These are phyloP conservation scores for Manduca sexta DNA, from an alignment of 1,140 invertebrate genomes.

Conservation along the genomic window DNA sequence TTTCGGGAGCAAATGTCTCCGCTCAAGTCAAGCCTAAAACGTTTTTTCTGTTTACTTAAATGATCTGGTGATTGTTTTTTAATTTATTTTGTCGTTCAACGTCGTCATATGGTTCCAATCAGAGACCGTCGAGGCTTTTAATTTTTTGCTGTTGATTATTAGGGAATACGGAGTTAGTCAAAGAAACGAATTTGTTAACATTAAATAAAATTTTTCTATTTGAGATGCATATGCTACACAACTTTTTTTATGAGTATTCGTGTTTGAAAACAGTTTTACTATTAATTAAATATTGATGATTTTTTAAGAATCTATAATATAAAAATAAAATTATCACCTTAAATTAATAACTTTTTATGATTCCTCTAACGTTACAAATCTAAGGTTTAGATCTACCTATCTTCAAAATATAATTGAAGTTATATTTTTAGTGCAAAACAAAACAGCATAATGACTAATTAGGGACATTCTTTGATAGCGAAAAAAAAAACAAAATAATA, in stretches of 20 bases:
- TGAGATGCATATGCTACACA: too few relatives aligned
- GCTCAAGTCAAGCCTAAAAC: constrained; percentile 46
- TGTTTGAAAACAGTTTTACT: too few relatives aligned
- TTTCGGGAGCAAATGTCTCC: constrained; percentile 64
- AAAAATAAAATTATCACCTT: too few relatives aligned
- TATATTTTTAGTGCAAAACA: too few relatives aligned
- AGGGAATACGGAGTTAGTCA: constrained; percentile 9
- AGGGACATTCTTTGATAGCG: background rate
- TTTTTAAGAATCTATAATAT: too few relatives aligned
- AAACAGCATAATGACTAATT: too few relatives aligned
- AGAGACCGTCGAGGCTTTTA: constrained; percentile 46
- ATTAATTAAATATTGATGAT: too few relatives aligned
- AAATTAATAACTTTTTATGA: too few relatives aligned
- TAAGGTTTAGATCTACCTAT: too few relatives aligned
- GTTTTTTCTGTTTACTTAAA: constrained; percentile 66
- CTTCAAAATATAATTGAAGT: background rate
- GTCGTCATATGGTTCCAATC: constrained; percentile 68
- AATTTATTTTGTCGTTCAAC: constrained; percentile 60
- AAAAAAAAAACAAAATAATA: background rate
- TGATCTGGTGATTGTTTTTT: constrained; percentile 71
- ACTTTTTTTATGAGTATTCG: background rate
- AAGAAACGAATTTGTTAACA: background rate
- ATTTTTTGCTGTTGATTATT: constrained; percentile 45
- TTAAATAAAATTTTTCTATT: too few relatives aligned
- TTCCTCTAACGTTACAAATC: too few relatives aligned